Conservation (phyloP, 2,113 vertebrate genomes). For the Machaerirhynchus nigripectus region DNA sequence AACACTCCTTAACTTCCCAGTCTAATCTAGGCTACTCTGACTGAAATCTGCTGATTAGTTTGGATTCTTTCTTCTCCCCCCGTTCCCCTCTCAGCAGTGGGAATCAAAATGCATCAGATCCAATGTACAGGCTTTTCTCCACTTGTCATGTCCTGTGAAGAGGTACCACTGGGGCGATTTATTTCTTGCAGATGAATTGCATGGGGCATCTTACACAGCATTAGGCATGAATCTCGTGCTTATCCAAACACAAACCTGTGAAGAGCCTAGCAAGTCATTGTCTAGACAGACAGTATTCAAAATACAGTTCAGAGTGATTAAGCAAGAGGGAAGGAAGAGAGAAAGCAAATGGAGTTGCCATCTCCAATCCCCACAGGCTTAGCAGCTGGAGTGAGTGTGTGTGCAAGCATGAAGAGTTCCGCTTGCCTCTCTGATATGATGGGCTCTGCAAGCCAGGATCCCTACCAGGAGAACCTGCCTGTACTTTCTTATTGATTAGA, state of each 20-base stretch:
- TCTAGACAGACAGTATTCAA: neutral
- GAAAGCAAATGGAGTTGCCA: neutral
- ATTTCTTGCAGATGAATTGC: neutral
- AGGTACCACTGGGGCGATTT: neutral
- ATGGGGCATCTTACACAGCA: neutral
- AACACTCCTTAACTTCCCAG: neutral
- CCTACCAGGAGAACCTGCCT: neutral
- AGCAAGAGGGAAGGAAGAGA: neutral
- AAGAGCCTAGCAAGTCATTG: neutral
- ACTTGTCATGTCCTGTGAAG: neutral
- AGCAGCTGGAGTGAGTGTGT: neutral
- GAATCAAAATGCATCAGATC: neutral
- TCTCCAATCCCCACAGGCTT: neutral
- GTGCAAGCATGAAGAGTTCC: neutral
- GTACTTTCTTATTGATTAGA: neutral
- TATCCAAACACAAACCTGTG: neutral
- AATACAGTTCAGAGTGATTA: neutral
- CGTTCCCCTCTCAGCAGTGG: neutral
- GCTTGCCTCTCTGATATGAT: neutral
- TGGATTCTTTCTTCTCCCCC: neutral
- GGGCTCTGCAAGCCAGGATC: neutral
- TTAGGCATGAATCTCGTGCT: neutral
- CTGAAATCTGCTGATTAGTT: neutral
- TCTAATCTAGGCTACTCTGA: neutral
- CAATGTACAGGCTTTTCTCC: neutral